Evolutionary conservation across 2,888 invertebrate genomes (phyloP), one percentile per base, ranked within the genome.

Genomic region (Plebejus argus): DNA sequence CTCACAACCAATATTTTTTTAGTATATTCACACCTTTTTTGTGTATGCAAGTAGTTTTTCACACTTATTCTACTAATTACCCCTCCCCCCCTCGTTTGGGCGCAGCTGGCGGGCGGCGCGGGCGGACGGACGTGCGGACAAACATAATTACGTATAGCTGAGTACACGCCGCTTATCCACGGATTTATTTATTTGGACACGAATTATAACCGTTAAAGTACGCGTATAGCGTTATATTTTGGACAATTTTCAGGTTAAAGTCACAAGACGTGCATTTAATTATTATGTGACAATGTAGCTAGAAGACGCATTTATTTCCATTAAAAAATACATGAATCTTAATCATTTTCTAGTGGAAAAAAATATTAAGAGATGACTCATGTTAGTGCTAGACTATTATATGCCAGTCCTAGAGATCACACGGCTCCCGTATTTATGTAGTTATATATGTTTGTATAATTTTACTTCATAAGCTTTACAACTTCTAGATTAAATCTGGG

Each of bases 161-260:
- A 18, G 53, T 61, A 23, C 61, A 61, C 61, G 12, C 20, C 23
- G 61, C 61, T 61, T 61, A 61, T 61, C 23, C 23, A 20, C 23
- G 61, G 23, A 61, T 61, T 61, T 61, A 61, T 61, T 61, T 61
- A 61, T 61, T 61, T 61, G 61, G 20, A 20, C 23, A 23, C 61
- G 61, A 23, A 61, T 61, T 61, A 61, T 23, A 4, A 12, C 61
- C 23, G 23, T 20, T 23, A 61, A 61, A 12, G 23, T 23, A 18
- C 23, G 61, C 10, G 4, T 23, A 23, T 61, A 23, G 8, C n/a
- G 23, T 23, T 1, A 61, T 1, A 23, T 20, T 61, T 23, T 23
- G 23, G 23, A 61, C 23, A 10, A 61, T 23, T 23, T 23, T 61
- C 2, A 15, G 15, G 6, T n/a, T 56, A 5, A 18, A 39, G 8